Evolutionary conservation across 23 tunicate genomes (phyloP).

Genomic region (Ascidia mentula): DNA sequence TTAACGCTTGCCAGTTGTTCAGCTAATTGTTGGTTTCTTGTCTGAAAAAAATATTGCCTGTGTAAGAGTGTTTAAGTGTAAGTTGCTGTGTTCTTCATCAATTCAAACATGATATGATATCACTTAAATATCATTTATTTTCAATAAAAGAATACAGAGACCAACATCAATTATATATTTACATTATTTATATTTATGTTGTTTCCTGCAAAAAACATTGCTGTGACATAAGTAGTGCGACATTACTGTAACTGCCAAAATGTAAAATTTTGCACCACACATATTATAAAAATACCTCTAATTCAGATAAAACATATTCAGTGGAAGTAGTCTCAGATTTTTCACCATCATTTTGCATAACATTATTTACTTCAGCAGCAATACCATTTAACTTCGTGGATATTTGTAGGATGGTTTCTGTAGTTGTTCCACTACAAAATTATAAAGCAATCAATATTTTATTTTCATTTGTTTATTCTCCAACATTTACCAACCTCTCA

Average conservation of each 20-base stretch:
- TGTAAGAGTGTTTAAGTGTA: too few relatives aligned
- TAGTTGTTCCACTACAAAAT: conserved; percentile 15
- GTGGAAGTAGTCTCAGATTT: background rate
- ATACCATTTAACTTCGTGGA: conserved; percentile 73
- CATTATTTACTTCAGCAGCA: conserved; percentile 48
- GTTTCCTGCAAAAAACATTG: background rate
- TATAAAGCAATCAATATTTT: too few relatives aligned
- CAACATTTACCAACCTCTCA: too few relatives aligned
- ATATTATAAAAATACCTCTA: conserved; percentile 29
- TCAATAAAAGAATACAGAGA: too few relatives aligned
- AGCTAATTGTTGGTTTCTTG: conserved; percentile 60
- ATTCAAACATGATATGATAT: too few relatives aligned
- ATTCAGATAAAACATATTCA: conserved; percentile 27
- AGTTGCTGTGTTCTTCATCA: too few relatives aligned
- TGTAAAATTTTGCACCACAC: background rate
- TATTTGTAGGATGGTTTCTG: conserved; percentile 68
- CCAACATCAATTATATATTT: too few relatives aligned
- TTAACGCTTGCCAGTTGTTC: conserved; percentile 34
- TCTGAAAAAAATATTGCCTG: conserved; percentile 36
- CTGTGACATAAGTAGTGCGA: background rate
- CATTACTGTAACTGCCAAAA: background rate
- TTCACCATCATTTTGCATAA: conserved; percentile 17
- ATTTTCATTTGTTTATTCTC: too few relatives aligned
- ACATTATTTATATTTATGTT: too few relatives aligned
- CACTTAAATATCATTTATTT: too few relatives aligned